Evolutionary conservation across 2,113 vertebrate species (phyloP).

Genomic region (Oreochromis tanganicae): DNA sequence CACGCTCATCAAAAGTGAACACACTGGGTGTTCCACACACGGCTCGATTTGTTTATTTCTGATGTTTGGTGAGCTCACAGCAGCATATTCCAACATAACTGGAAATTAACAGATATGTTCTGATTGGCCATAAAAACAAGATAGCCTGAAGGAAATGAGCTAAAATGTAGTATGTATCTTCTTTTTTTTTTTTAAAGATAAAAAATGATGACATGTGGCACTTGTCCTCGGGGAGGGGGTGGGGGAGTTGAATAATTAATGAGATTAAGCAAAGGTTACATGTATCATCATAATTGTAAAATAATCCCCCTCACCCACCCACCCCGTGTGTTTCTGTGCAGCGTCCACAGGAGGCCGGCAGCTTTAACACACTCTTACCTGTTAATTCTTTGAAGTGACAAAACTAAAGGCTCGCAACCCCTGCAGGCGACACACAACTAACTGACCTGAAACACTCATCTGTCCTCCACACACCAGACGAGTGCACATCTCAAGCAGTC

Average conservation of each 20-base stretch:
- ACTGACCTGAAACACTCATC: conserved; percentile 39
- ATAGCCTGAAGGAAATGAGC: background rate
- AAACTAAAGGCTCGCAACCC: background rate
- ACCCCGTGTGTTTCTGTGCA: background rate
- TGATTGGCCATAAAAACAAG: conserved; percentile 29
- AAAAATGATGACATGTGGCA: background rate
- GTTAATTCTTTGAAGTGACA: background rate
- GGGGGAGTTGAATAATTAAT: background rate
- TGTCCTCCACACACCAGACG: conserved; percentile 5
- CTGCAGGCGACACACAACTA: conserved; percentile 2
- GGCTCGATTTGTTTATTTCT: background rate
- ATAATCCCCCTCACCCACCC: background rate
- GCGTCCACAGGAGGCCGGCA: background rate
- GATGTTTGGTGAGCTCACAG: background rate
- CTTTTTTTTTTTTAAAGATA: background rate
- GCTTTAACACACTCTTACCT: conserved; percentile 3
- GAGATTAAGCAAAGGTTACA: background rate
- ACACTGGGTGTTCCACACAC: background rate
- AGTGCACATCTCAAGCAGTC: conserved; percentile 6
- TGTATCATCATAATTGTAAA: background rate
- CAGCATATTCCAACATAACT: background rate
- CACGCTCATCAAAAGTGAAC: background rate
- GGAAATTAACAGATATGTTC: conserved; percentile 7
- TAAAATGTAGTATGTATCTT: background rate
- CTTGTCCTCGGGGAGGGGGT: background rate